Percentiles rank a stretch among this genome's conserved stretches.
These are phyloP conservation scores for Caenorhabditis zanzibari DNA, from an alignment of 2,888 invertebrate species.

Conservation along the genomic window DNA sequence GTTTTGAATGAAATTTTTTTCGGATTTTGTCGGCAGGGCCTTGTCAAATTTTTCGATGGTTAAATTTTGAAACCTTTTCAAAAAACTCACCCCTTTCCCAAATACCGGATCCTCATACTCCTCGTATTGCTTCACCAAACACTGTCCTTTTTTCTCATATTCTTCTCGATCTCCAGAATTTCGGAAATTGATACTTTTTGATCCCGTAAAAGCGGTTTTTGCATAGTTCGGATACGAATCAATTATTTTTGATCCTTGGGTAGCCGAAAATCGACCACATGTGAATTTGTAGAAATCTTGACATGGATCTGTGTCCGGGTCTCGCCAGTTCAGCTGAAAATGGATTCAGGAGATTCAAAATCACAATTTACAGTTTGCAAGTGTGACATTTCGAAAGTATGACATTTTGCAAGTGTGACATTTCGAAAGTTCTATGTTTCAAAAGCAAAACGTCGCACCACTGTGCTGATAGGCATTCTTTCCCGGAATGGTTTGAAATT, in stretches of 20 bases:
- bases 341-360: too few species aligned
- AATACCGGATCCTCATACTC: constrained; percentile 13
- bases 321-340: constrained; percentile 20
- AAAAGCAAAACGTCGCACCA: too few species aligned
- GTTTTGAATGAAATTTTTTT: too few species aligned
- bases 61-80: too few species aligned
- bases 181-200: background rate
- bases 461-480: too few species aligned
- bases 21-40: too few species aligned
- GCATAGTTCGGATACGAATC: background rate
- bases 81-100: background rate
- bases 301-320: constrained; percentile 72
- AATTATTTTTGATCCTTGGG: background rate
- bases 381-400: too few species aligned
- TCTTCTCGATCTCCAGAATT: background rate
- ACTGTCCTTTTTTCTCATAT: background rate
- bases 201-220: background rate
- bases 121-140: constrained; percentile 1
- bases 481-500: too few species aligned
- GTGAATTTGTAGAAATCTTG: constrained; percentile 77
- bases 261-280: constrained; percentile 68
- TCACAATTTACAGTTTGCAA: too few species aligned
- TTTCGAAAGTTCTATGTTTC: too few species aligned
- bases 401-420: too few species aligned
- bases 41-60: too few species aligned